Evolutionary conservation across 2,113 vertebrate species (phyloP).

Genomic region (Naja naja): DNA sequence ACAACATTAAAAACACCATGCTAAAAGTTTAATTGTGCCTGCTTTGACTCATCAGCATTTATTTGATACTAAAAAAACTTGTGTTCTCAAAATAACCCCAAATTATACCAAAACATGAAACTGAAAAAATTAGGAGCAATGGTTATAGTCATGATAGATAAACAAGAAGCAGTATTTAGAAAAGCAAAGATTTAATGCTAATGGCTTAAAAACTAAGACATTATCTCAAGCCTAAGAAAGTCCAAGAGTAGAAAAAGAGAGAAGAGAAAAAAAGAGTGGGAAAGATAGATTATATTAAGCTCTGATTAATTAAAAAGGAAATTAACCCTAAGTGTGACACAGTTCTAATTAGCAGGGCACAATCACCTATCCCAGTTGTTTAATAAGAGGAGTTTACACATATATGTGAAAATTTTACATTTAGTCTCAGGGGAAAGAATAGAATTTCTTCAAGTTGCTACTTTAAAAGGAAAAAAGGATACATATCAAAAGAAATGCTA

Average conservation of each 20-base stretch:
- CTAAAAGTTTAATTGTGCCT: slow-evolving; percentile 50
- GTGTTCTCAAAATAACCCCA: slow-evolving; percentile 8
- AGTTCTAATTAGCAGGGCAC: slow-evolving; percentile 40
- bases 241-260: background rate
- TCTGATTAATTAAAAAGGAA: slow-evolving; percentile 36
- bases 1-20: slow-evolving; percentile 24
- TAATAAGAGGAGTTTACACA: slow-evolving; percentile 22
- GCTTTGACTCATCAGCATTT: slow-evolving; percentile 29
- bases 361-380: slow-evolving; percentile 29
- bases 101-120: background rate
- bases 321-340: slow-evolving; percentile 34
- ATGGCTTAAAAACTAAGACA: background rate
- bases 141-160: background rate
- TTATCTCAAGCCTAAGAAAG: background rate
- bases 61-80: slow-evolving; percentile 22
- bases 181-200: background rate
- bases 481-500: slow-evolving; percentile 18
- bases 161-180: background rate
- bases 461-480: slow-evolving; percentile 1
- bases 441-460: slow-evolving; percentile 36
- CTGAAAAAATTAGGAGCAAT: background rate
- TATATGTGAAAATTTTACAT: slow-evolving; percentile 17
- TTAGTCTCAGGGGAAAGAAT: slow-evolving; percentile 11
- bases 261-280: background rate
- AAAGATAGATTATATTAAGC: slow-evolving; percentile 22